Percentiles rank a stretch among this genome's conserved stretches.
These are phyloP conservation scores for Esox niger DNA, from an alignment of 2,113 vertebrate species.

Conservation along the genomic window DNA sequence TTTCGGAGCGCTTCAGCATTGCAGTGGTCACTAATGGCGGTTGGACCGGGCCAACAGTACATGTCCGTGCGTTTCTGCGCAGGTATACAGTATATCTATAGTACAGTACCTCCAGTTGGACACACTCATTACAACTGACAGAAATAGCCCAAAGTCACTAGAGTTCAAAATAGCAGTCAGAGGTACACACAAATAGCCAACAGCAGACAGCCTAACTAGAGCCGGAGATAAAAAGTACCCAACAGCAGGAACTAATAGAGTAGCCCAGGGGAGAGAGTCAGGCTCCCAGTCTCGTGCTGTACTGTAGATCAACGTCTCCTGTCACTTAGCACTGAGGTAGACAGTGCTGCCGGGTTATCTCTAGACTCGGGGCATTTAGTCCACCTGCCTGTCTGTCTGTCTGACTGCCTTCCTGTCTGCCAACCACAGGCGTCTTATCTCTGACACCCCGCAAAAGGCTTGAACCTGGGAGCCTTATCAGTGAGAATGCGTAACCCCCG, in stretches of 20 bases:
- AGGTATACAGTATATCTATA: not conserved
- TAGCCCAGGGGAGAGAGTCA: not conserved
- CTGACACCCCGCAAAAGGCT: slow-evolving; percentile 33
- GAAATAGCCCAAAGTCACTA: not conserved
- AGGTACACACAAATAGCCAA: not conserved
- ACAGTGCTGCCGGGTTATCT: not conserved
- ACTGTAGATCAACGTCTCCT: not conserved
- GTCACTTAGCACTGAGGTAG: too few species aligned
- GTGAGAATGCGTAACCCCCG: too few species aligned
- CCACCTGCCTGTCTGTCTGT: not conserved
- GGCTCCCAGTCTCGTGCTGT: not conserved
- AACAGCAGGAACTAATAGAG: not conserved
- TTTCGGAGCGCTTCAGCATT: not conserved
- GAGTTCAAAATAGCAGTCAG: too few species aligned
- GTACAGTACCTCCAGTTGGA: not conserved
- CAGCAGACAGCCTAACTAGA: not conserved
- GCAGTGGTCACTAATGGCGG: not conserved
- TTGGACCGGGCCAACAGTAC: not conserved
- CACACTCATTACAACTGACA: not conserved
- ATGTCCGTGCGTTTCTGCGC: not conserved
- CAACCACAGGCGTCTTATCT: slow-evolving; percentile 36
- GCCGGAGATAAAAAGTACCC: not conserved
- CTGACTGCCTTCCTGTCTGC: slow-evolving; percentile 21
- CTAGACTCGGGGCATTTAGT: not conserved
- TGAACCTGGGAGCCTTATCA: slow-evolving; percentile 11